Evolutionary conservation across 2,797 vertebrate species (phyloP), one percentile per base, ranked within the genome.

Genomic region (Centroberyx gerrardi): DNA sequence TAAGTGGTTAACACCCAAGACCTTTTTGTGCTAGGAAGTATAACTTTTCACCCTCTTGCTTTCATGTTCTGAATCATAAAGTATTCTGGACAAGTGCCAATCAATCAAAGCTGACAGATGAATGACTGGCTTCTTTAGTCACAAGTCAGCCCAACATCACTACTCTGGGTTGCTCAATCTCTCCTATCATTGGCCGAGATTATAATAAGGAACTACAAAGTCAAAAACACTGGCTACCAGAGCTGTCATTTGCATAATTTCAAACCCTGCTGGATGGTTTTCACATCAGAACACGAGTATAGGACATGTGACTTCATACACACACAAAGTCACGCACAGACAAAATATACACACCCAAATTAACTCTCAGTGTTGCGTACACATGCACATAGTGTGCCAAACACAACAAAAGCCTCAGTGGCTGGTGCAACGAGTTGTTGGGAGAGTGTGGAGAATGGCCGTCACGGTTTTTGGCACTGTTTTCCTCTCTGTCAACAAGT

Each of bases 81-180:
- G 74, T 72, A 88, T 90, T 88, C 48, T 44, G 54, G 49, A 72
- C 8, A 13, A 85, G 59, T 79, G 74, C 72, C 83, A 82, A 76
- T 93, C 90, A 93, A 81, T 94, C 92, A 91, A 55, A 61, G 59
- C 72, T 85, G 86, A 91, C 90, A 88, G 80, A 28, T 90, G 79
- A 94, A 93, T 88, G 72, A 83, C 55, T 12, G 69, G 82, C 22
- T 83, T 87, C 90, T 89, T 91, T 80, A 88, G 76, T 68, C 74
- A 82, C 53, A 68, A 68, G 62, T 79, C 79, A 68, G 78, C 75
- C 65, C 64, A 9, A 70, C 54, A 60, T 69, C 78, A 74, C 44
- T 2, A 33, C 9, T 80, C 81, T 44, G 15, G 13, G 31, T 88
- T 73, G 70, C 76, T 77, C 76, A 88, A 80, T 69, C 71, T 44